Conservation (phyloP, 2,113 vertebrate genomes). For the Microtus montanus region DNA sequence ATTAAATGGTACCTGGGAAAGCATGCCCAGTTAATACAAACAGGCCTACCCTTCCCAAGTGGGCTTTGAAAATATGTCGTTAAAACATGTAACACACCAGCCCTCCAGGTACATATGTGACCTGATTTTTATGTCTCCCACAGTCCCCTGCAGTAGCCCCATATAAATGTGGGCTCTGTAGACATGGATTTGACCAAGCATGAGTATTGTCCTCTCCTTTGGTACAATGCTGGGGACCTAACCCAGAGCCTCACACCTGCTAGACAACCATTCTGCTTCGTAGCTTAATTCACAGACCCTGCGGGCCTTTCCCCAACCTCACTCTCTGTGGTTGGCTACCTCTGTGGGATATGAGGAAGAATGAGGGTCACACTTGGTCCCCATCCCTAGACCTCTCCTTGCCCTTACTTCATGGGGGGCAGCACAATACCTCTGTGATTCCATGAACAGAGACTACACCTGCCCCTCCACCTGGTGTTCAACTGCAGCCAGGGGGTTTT, state of each 20-base stretch:
- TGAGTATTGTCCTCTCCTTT: neutral
- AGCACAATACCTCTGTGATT: neutral
- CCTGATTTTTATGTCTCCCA: neutral
- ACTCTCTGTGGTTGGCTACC: neutral
- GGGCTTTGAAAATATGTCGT: neutral
- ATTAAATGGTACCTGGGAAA: too few species aligned
- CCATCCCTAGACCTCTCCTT: too few species aligned
- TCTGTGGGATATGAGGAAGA: neutral
- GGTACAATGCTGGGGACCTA: neutral
- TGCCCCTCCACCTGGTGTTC: neutral
- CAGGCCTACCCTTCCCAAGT: accelerated
- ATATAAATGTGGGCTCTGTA: neutral
- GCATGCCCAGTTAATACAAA: neutral
- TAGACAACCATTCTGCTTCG: neutral
- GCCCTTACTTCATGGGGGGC: neutral
- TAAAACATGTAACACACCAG: neutral
- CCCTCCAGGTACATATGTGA: too few species aligned
- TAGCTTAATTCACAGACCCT: too few species aligned
- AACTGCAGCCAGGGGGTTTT: neutral
- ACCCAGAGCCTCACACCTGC: too few species aligned
- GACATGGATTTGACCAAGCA: neutral
- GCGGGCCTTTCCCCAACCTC: neutral
- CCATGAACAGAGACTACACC: neutral
- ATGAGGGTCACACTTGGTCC: neutral
- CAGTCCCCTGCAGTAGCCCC: neutral